Conservation (phyloP, 2,113 vertebrate genomes). For the Axis porcinus region DNA sequence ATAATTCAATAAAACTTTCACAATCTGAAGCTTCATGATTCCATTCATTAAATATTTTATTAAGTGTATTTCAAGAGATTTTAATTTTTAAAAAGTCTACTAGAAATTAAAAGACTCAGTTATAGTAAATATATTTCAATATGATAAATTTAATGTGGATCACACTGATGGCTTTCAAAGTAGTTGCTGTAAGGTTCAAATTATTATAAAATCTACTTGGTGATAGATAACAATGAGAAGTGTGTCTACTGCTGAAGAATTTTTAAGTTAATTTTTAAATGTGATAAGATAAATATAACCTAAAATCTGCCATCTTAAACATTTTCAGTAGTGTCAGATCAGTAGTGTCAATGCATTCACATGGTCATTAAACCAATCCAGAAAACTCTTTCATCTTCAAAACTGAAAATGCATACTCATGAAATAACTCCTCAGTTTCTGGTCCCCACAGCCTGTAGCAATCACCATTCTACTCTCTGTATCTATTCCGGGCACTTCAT, state of each 20-base stretch:
- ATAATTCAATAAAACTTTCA: neutral
- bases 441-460: neutral
- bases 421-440: neutral
- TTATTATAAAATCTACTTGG: neutral
- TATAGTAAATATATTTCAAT: neutral
- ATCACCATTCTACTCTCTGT: neutral
- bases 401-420: neutral
- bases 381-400: neutral
- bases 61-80: constrained; percentile 8
- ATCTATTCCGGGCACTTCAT: neutral
- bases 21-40: neutral
- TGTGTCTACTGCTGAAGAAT: neutral
- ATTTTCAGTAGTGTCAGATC: neutral
- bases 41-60: neutral
- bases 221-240: neutral
- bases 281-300: neutral
- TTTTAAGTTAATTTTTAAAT: neutral
- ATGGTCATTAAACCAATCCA: neutral
- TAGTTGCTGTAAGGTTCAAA: neutral
- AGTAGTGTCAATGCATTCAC: neutral
- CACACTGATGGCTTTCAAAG: neutral
- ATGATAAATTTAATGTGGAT: neutral
- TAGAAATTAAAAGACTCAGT: neutral
- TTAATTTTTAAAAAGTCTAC: neutral
- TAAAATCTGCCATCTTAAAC: neutral